Evolutionary conservation across 2,797 vertebrate species (phyloP), one percentile per base, ranked within the genome.

Genomic region (Gorsachius magnificus): DNA sequence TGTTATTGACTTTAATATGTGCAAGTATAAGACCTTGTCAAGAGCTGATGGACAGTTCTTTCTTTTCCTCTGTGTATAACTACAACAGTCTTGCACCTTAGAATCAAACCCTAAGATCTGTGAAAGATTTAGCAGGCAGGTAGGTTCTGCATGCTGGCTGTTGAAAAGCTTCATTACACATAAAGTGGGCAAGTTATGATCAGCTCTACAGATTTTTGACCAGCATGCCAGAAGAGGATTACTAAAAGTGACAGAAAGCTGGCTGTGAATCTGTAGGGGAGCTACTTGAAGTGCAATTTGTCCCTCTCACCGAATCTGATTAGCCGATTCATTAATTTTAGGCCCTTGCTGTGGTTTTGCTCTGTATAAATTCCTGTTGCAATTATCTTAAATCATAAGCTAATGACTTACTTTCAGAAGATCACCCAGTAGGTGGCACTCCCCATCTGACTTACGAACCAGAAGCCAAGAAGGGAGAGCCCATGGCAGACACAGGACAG

Each of bases 391-490:
- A 82, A 90, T 66, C 66, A 57, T 87, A 79, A 72, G 21, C 26
- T 87, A 70, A 36, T 54, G 28, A 57, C 53, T 94, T 87, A 53
- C n/a, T 90, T 94, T 76, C 60, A 80, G 79, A 92, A 89, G 81
- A 86, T 90, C 70, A 95, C 78, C 86, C 95, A 89, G 89, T 43
- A 95, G 96, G 86, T 96, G 90, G 92, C 93, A 96, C 70, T 95
- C 88, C 86, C 78, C 57, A 38, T 92, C 84, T 95, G 90, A 89
- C 8, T 75, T 83, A 63, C 46, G 80, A 83, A 69, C 33, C 54
- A 61, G 25, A 10, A 83, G 64, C 76, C 87, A 72, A 70, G 66
- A 61, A 43, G 6, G 51, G 13, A 64, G 51, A 82, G 38, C 20
- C 51, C 13, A 17, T 16, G 31, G 50, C 31, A 18, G 22, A 29